Conservation (phyloP, 2,888 invertebrate genomes). For the Thecophora atra region DNA sequence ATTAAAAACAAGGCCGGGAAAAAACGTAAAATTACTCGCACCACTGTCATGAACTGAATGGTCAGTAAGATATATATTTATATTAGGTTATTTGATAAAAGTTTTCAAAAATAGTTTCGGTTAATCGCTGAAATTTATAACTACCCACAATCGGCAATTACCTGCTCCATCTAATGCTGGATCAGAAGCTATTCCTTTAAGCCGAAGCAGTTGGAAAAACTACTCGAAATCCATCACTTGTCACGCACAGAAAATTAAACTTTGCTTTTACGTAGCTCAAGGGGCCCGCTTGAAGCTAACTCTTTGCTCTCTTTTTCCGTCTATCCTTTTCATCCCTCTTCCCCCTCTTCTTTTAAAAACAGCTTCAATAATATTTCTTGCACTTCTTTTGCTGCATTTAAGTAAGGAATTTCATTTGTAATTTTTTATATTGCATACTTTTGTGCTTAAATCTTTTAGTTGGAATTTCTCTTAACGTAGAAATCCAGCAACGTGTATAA, state of each 20-base stretch:
- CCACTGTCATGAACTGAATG: no score
- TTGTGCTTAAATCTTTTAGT: constrained; percentile 2
- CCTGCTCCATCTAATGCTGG: not conserved
- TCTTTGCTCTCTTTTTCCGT: not conserved
- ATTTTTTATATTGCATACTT: not conserved
- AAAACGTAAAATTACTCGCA: no score
- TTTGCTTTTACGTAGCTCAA: not conserved
- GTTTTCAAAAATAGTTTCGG: no score
- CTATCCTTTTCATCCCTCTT: not conserved
- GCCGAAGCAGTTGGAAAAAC: not conserved
- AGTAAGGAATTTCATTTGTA: not conserved
- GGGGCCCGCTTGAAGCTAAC: not conserved
- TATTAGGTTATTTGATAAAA: no score
- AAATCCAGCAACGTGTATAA: not conserved
- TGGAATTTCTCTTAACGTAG: not conserved
- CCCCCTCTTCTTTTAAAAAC: not conserved
- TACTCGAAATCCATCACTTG: not conserved
- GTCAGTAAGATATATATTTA: no score
- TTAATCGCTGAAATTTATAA: no score
- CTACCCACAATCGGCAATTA: not conserved
- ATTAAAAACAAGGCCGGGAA: no score
- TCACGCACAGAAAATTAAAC: not conserved
- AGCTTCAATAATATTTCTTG: no score
- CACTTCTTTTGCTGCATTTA: not conserved
- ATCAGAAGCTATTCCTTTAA: no score